These are phyloP conservation scores for Gallinago undulata DNA, from an alignment of 2,113 vertebrate species.

Conservation along the genomic window DNA sequence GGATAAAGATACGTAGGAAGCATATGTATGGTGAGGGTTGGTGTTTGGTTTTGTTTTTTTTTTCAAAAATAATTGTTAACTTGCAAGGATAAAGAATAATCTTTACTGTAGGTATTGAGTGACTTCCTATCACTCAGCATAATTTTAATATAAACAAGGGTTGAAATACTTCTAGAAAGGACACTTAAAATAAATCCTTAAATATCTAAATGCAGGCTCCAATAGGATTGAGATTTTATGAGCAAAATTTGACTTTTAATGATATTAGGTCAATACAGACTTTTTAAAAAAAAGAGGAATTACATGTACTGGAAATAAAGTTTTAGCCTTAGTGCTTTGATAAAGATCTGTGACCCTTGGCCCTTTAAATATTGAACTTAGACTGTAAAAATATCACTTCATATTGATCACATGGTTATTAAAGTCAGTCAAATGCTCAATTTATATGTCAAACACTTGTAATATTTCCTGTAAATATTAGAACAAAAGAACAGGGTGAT, in stretches of 20 bases:
- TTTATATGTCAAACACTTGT: constrained; percentile 94
- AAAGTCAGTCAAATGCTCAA: constrained; percentile 94
- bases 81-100: background rate
- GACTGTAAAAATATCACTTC: constrained; percentile 96
- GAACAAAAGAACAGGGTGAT: constrained; percentile 61
- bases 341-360: constrained; percentile 84
- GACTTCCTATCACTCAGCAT: background rate
- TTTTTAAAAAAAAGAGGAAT: background rate
- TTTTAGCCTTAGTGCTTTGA: constrained; percentile 90
- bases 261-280: constrained; percentile 1
- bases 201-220: background rate
- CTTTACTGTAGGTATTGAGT: background rate
- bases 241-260: constrained; percentile 48
- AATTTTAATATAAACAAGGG: background rate
- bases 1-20: background rate
- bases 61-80: background rate
- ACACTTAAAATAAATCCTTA: background rate
- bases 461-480: constrained; percentile 82
- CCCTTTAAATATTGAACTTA: constrained; percentile 92
- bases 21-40: background rate
- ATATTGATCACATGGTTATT: constrained; percentile 99
- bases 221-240: background rate
- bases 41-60: background rate
- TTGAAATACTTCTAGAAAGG: background rate
- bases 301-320: constrained; percentile 63